Percentiles rank a stretch among this genome's conserved stretches.
Conservation (phyloP, 2,797 vertebrate species). For the Sebastes kiyomatsui region DNA sequence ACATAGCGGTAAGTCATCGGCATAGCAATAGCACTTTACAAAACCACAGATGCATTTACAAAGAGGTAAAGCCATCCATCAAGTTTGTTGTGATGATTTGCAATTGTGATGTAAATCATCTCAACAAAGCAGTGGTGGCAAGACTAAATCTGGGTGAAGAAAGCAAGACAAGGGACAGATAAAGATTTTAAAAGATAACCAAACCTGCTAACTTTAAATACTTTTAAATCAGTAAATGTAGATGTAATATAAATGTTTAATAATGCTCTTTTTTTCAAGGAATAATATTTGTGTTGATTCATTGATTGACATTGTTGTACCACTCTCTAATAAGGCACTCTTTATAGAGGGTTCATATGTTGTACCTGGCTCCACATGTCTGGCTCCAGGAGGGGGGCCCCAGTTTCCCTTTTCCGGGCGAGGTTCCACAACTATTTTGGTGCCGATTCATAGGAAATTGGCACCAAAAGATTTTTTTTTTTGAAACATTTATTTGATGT, state of each 20-base stretch:
- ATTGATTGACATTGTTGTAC: neutral
- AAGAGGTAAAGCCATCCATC: neutral
- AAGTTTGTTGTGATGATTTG: neutral
- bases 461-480: too few relatives aligned
- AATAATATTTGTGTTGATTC: neutral
- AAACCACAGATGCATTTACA: neutral
- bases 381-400: too few relatives aligned
- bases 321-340: neutral
- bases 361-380: neutral
- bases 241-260: neutral
- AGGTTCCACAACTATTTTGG: too few relatives aligned
- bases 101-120: neutral
- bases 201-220: neutral
- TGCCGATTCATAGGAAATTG: too few relatives aligned
- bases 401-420: too few relatives aligned
- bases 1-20: slow-evolving; percentile 67
- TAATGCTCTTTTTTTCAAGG: neutral
- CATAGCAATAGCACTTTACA: neutral
- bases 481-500: too few relatives aligned
- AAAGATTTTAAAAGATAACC: neutral
- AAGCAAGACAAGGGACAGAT: neutral
- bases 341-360: neutral
- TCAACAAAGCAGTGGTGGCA: neutral
- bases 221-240: neutral
- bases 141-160: neutral